Percentiles rank a stretch among this genome's conserved stretches.
Evolutionary conservation across 2,113 vertebrate species (phyloP).

Genomic region (Hemiscyllium ocellatum): DNA sequence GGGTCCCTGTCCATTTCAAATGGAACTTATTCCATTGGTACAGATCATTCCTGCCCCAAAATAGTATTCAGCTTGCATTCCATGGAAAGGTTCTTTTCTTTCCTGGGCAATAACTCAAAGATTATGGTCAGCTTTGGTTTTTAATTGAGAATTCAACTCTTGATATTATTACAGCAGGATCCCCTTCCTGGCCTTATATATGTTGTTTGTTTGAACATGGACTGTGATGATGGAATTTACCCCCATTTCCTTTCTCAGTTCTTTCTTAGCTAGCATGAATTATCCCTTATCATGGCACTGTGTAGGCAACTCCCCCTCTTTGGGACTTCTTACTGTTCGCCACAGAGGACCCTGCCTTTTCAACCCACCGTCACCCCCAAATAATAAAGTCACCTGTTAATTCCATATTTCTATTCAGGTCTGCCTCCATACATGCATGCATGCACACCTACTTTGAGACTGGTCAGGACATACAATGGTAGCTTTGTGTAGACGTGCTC

Average conservation of each 20-base stretch:
- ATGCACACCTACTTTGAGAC: background rate
- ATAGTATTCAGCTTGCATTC: background rate
- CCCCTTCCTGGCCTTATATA: background rate
- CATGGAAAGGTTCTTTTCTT: background rate
- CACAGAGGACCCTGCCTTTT: background rate
- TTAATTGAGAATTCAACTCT: background rate
- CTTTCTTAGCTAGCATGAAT: background rate
- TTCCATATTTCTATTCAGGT: background rate
- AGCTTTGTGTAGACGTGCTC: background rate
- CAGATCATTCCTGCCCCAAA: background rate
- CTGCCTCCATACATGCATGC: background rate
- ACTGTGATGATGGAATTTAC: background rate
- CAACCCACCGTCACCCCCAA: background rate
- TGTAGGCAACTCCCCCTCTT: background rate
- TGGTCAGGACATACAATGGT: background rate
- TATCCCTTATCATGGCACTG: background rate
- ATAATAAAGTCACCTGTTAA: background rate
- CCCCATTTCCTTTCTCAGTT: no score
- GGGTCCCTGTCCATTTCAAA: background rate
- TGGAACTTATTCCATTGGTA: background rate
- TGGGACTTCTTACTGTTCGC: background rate
- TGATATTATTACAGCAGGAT: background rate
- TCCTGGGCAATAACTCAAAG: background rate
- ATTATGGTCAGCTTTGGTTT: background rate
- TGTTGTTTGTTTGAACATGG: background rate